These are phyloP conservation scores for Enteromius unitaeniatus DNA, from an alignment of 2,797 vertebrate genomes.

Conservation along the genomic window DNA sequence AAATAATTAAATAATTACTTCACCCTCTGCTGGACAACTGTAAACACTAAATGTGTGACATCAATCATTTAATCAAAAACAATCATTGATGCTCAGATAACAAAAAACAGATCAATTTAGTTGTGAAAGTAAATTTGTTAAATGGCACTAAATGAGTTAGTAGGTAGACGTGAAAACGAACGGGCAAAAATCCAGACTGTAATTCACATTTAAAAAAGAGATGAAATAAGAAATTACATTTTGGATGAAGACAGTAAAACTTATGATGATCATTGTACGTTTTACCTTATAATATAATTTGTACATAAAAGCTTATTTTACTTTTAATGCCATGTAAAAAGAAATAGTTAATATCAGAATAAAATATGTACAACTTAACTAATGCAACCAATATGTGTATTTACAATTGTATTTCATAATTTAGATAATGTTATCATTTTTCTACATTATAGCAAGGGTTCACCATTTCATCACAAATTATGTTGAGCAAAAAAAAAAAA, in stretches of 20 bases:
- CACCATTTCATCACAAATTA: not conserved
- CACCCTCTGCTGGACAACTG: slow-evolving; percentile 17
- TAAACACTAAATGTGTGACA: not conserved
- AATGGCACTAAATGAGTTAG: not conserved
- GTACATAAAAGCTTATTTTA: not conserved
- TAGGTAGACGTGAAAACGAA: not conserved
- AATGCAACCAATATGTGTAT: not conserved
- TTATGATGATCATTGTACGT: not conserved
- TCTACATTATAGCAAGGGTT: not conserved
- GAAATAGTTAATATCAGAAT: not conserved
- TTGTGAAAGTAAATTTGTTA: not conserved
- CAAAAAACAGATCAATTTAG: not conserved
- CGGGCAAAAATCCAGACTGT: not conserved
- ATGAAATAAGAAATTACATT: not conserved
- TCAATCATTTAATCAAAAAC: not conserved
- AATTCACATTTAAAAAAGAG: not conserved
- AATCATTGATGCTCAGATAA: not conserved
- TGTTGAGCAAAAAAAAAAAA: not conserved
- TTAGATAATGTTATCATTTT: not conserved
- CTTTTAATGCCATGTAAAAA: not conserved
- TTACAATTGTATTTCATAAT: not conserved
- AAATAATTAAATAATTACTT: slow-evolving; percentile 7
- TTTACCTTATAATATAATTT: not conserved
- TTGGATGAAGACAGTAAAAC: not conserved
- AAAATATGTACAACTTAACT: not conserved